Evolutionary conservation across 2,113 vertebrate genomes (phyloP), one percentile per base, ranked within the genome.

Genomic region (Zosterops lateralis): DNA sequence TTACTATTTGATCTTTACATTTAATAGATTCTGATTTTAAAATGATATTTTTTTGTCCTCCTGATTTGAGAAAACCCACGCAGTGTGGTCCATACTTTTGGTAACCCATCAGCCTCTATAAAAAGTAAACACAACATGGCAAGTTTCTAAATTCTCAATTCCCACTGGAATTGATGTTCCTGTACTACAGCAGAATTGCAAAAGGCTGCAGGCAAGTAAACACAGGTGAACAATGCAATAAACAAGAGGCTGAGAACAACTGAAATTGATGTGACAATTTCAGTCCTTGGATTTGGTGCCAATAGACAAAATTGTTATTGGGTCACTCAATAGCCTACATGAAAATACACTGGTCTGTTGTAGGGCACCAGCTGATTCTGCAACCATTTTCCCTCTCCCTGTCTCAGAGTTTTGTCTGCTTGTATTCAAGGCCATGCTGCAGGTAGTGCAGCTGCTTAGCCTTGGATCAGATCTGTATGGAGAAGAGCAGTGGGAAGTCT

Each of bases 1-100:
- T 66, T 91, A 32, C 4, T 57, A 61, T 68, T 93, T 91, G 56
- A 62, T 62, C 26, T 70, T 70, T 58, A 48, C 20, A n/a, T 54
- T 86, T 73, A 65, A 80, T 47, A 90, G 64, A 70, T 85, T 15
- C 25, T 54, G 32, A 77, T 88, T 87, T 89, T 54, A 50, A 61
- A 32, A 5, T 28, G 7, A 22, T 65, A 10, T 66, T 80, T 36
- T 74, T 90, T 64, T 42, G 4, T 58, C 21, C 10, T 71, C 17
- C 15, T 68, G 44, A 60, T 36, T 31, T 64, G 34, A 60, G 48
- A 91, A 89, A 82, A 60, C 10, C 57, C 22, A 22, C 1, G 2
- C 17, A 61, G 50, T 82, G 42, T 60, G 18, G n/a, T 22, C n/a
- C 0, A 0, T 42, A 68, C 66, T 72, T 61, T 17, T n/a, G 26